phyloP scores from a whole-genome alignment of 2,113 vertebrate genomes.

The Callaeas wilsoni region DNA sequence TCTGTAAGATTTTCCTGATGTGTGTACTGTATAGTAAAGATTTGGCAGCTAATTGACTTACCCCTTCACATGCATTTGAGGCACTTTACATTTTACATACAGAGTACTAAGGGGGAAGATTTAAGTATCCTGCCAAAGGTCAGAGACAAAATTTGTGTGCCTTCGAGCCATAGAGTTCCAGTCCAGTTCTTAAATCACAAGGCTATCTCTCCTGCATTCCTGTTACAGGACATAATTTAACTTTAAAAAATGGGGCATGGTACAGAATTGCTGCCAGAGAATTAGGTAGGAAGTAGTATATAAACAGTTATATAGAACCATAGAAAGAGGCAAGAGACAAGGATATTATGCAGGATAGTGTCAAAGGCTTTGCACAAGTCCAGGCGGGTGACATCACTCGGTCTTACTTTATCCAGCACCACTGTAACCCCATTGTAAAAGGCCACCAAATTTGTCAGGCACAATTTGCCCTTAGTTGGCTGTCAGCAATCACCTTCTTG shows the following conservation, averaged over 20 bases:
- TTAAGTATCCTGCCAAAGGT: not conserved
- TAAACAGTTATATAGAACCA: not conserved
- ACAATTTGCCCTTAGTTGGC: not conserved
- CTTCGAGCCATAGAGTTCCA: not conserved
- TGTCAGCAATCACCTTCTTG: not conserved
- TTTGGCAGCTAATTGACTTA: not conserved
- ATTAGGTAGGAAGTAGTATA: not conserved
- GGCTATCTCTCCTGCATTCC: not conserved
- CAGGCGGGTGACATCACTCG: not conserved
- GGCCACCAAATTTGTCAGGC: not conserved
- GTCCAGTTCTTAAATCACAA: conserved; percentile 5
- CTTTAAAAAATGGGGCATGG: not conserved
- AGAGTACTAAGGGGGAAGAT: not conserved
- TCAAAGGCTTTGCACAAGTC: not conserved
- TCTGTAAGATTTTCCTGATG: not conserved
- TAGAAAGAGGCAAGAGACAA: not conserved
- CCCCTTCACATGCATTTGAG: not conserved
- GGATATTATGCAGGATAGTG: not conserved
- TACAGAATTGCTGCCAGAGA: not conserved
- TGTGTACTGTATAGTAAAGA: not conserved
- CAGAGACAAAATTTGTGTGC: not conserved
- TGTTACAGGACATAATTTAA: not conserved
- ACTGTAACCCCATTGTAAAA: not conserved
- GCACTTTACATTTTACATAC: not conserved
- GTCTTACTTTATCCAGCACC: not conserved